Evolutionary conservation across 2,113 vertebrate species (phyloP).

Genomic region (Rhinogobius similis): DNA sequence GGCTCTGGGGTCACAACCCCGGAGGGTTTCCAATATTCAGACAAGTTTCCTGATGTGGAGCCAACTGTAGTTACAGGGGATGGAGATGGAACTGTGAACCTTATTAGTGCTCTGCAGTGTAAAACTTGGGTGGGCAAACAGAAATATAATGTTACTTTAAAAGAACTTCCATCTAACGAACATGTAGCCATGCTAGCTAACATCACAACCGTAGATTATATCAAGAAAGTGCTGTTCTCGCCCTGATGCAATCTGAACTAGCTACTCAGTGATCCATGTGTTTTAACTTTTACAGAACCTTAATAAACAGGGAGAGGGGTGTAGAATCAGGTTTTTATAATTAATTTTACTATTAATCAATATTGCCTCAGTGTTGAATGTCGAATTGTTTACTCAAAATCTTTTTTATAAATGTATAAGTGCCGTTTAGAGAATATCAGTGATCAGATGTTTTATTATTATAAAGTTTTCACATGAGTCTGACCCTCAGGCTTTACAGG

Average conservation of each 20-base stretch:
- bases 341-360: conserved; percentile 28
- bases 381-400: conserved; percentile 29
- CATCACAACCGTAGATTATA: conserved; percentile 85
- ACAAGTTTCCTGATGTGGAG: conserved; percentile 87
- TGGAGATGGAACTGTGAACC: conserved; percentile 95
- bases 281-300: background rate
- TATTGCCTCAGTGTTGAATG: background rate
- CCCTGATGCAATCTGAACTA: conserved; percentile 54
- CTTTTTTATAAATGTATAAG: background rate
- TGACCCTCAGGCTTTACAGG: too few relatives aligned
- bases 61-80: conserved; percentile 82
- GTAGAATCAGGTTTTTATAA: conserved; percentile 14
- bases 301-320: background rate
- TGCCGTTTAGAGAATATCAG: background rate
- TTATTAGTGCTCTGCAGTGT: conserved; percentile 86
- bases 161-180: conserved; percentile 85
- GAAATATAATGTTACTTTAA: conserved; percentile 78
- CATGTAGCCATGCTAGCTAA: conserved; percentile 92
- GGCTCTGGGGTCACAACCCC: conserved; percentile 85
- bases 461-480: conserved; percentile 6
- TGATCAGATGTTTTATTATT: background rate
- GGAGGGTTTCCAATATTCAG: conserved; percentile 83
- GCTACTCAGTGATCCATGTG: background rate
- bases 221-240: conserved; percentile 84
- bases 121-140: conserved; percentile 81